Evolutionary conservation across 2,797 vertebrate genomes (phyloP).

Genomic region (Ptychobarbus kaznakovi): DNA sequence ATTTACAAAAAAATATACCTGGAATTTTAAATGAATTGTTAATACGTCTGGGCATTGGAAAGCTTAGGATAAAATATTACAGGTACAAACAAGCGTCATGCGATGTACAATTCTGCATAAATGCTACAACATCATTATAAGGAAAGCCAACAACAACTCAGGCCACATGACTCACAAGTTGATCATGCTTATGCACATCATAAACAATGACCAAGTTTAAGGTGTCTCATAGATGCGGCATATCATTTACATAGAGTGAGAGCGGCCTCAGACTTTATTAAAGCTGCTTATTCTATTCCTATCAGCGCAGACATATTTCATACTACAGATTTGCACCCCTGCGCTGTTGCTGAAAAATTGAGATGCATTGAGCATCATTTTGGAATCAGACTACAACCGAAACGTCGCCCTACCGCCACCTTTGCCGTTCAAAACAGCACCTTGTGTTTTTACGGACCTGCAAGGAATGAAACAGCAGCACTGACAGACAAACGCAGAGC

Average conservation of each 20-base stretch:
- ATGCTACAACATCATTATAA: neutral
- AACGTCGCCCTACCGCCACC: conserved; percentile 13
- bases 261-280: neutral
- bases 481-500: conserved; percentile 12
- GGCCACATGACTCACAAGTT: neutral
- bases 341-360: neutral
- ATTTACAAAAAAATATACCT: too few relatives aligned
- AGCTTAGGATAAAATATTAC: neutral
- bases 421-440: conserved; percentile 42
- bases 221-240: neutral
- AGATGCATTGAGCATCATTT: neutral
- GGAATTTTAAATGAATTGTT: neutral
- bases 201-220: neutral
- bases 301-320: neutral
- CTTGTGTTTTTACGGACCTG: conserved; percentile 24
- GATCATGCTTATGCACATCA: conserved; percentile 1
- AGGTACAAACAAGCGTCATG: neutral
- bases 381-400: neutral
- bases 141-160: neutral
- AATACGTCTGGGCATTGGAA: too few relatives aligned
- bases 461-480: conserved; percentile 13
- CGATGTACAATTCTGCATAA: neutral
- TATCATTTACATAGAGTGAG: neutral
- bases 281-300: neutral
- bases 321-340: neutral